Evolutionary conservation across 1,140 invertebrate genomes (phyloP).

Genomic region (Trachelipus rathkii): DNA sequence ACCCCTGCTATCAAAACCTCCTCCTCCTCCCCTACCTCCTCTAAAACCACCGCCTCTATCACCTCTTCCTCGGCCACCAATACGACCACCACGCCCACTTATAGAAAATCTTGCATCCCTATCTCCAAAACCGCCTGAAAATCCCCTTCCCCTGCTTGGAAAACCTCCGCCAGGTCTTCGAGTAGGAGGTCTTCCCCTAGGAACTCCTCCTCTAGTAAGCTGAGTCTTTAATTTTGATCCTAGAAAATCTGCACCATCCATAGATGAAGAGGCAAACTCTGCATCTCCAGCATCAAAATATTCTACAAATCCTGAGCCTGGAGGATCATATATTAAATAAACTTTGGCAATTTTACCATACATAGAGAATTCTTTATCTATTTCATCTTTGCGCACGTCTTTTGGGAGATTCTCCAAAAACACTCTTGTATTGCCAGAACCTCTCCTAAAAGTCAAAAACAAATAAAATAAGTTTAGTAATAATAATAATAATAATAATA

Average conservation of each 20-base stretch:
- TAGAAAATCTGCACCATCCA: slow-evolving; percentile 44
- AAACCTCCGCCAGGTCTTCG: slow-evolving; percentile 27
- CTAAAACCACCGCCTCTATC: slow-evolving; percentile 37
- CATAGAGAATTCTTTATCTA: slow-evolving; percentile 43
- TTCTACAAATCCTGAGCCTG: slow-evolving; percentile 44
- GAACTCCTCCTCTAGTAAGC: slow-evolving; percentile 42
- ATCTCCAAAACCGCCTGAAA: slow-evolving; percentile 33
- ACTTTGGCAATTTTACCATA: slow-evolving; percentile 45
- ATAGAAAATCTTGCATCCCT: slow-evolving; percentile 35
- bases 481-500: slow-evolving; percentile 13
- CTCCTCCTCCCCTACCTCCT: slow-evolving; percentile 36
- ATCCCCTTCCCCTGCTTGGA: slow-evolving; percentile 32
- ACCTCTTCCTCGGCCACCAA: slow-evolving; percentile 28
- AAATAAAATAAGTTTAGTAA: not conserved
- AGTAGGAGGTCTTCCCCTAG: slow-evolving; percentile 35
- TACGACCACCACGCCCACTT: slow-evolving; percentile 37
- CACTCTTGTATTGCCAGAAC: slow-evolving; percentile 34
- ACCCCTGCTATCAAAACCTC: slow-evolving; percentile 31
- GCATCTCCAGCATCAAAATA: slow-evolving; percentile 44
- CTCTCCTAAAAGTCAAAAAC: not conserved
- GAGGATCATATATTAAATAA: slow-evolving; percentile 45
- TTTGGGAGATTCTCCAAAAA: slow-evolving; percentile 45
- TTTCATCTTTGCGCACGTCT: slow-evolving; percentile 45
- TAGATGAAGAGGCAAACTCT: slow-evolving; percentile 44
- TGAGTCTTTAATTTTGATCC: slow-evolving; percentile 38